Base-by-base conservation (phyloP, 2,888 invertebrate genomes). In the Cephus runcator region DNA sequence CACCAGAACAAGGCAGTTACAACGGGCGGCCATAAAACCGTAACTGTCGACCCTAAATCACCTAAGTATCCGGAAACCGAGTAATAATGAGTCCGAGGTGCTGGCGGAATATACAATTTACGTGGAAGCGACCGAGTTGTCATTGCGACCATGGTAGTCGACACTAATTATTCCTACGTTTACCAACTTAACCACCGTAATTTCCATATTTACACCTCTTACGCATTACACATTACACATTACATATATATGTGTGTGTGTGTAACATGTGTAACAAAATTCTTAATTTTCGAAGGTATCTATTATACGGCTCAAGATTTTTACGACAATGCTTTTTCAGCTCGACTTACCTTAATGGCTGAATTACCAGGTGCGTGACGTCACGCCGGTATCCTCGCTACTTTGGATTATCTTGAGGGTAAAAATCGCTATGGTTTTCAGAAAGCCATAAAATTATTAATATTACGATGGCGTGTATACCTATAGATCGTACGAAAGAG, bases 371-470 rank as follows among this genome's bases (percentile, higher is more conserved):
- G 40, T 40, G 40, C 15, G 40, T 40, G 40, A 40, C 40, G 40
- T 40, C 40, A 40, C 40, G 6, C 15, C 6, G 4, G 15, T 15
- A 40, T 6, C 15, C 6, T 36, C 1, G 15, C 12, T 15, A 15
- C 15, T 15, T 36, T 15, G 15, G 40, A 15, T 15, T 40, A 40
- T 6, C 4, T 15, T 40, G 4, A 40, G 40, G 15, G 15, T 40
- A 40, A 15, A 15, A 15, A 40, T 40, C 6, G 15, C 40, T 15
- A 15, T 15, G 40, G 15, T 15, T 69, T 30, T 69, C 69, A 15
- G 30, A 81, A 83, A 83, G 78, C 81, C 81, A 76, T 83, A 80
- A 84, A 84, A 83, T 81, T 80, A 81, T 79, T 77, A 79, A 81
- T 73, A 74, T 80, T 80, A 81, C 80, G 76, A 79, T 79, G 77